These are phyloP conservation scores for Mactra quadrangularis DNA, from an alignment of 1,140 invertebrate species.

Conservation along the genomic window DNA sequence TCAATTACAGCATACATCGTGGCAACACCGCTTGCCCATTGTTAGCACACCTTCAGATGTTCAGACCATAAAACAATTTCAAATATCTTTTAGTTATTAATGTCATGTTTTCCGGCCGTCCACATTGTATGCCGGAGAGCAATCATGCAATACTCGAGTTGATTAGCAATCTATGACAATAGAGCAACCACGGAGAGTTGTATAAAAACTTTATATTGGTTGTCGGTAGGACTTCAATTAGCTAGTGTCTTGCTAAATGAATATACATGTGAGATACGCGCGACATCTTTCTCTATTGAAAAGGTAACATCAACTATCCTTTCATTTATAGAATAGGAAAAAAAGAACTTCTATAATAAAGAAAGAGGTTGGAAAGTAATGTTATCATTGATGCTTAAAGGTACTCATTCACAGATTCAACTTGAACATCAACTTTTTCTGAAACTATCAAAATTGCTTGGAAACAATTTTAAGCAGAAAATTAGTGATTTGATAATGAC, in stretches of 20 bases:
- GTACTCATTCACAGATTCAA: too few relatives aligned
- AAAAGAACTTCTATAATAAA: too few relatives aligned
- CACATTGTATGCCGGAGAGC: conserved; percentile 10
- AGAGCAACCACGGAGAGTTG: not conserved
- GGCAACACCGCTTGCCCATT: conserved; percentile 22
- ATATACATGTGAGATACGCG: conserved; percentile 3
- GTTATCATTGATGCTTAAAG: too few relatives aligned
- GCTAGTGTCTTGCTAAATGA: conserved; percentile 2
- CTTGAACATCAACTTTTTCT: too few relatives aligned
- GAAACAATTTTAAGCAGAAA: too few relatives aligned
- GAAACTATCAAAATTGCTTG: too few relatives aligned
- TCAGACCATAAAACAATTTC: conserved; percentile 33
- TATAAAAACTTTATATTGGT: conserved; percentile 3
- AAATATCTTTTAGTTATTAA: conserved; percentile 51
- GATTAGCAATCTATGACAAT: conserved; percentile 10
- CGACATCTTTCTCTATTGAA: not conserved
- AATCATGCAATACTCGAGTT: conserved; percentile 33
- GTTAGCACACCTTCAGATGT: conserved; percentile 49
- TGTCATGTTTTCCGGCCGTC: conserved; percentile 39
- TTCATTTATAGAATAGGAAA: too few relatives aligned
- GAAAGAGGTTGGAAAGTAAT: too few relatives aligned
- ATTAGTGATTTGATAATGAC: too few relatives aligned
- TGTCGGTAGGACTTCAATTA: conserved; percentile 13
- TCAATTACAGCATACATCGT: conserved; percentile 32
- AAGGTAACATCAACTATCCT: too few relatives aligned